Percentiles rank a stretch among this genome's conserved stretches.
These are phyloP conservation scores for Cephus rjabovi DNA, from an alignment of 2,888 invertebrate genomes.

Conservation along the genomic window DNA sequence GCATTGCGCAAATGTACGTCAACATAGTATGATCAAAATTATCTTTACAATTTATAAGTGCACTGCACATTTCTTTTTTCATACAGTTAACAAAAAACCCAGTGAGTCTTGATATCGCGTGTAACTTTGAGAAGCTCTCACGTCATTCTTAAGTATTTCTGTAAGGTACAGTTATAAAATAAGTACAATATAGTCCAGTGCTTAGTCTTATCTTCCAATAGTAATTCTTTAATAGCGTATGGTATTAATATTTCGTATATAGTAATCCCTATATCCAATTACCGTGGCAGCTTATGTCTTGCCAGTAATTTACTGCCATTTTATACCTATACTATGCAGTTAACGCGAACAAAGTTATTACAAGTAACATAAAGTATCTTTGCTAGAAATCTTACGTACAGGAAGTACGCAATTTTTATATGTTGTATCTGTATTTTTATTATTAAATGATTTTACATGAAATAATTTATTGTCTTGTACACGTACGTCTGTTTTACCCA, in stretches of 20 bases:
- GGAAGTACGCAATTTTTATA: constrained; percentile 7
- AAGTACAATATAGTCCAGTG: not conserved
- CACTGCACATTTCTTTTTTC: not conserved
- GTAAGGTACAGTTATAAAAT: not conserved
- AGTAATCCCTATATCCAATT: not conserved
- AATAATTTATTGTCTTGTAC: not conserved
- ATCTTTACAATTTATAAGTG: not conserved
- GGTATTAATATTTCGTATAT: not conserved
- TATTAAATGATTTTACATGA: constrained; percentile 7
- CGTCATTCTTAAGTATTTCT: not conserved
- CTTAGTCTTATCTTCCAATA: not conserved
- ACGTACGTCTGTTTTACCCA: not conserved
- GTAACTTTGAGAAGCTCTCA: not conserved
- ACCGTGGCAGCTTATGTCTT: not conserved
- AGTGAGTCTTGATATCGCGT: not conserved
- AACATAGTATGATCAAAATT: not conserved
- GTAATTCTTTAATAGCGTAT: not conserved
- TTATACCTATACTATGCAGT: not conserved
- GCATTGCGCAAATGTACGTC: not conserved
- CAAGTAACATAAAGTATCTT: not conserved
- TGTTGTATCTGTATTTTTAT: constrained; percentile 12
- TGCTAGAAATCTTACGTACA: not conserved
- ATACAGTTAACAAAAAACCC: not conserved
- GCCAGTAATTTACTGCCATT: constrained; percentile 7
- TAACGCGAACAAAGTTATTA: not conserved